Percentiles rank a stretch among this genome's conserved stretches.
phyloP scores from a whole-genome alignment of 2,113 vertebrate genomes.

The Brachionichthys hirsutus region DNA sequence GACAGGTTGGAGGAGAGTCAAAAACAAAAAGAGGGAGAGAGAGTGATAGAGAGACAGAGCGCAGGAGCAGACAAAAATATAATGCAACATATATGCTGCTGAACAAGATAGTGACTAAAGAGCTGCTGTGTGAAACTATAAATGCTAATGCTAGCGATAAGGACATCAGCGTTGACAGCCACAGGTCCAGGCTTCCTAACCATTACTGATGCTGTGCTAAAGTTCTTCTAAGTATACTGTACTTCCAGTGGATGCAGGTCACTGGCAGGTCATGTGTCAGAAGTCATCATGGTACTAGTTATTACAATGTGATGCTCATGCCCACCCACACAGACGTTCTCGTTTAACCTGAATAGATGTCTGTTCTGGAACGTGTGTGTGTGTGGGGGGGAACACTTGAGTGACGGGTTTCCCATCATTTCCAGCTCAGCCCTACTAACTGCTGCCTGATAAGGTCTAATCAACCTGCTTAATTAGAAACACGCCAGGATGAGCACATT shows the following conservation, averaged over 20 bases:
- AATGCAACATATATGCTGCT: no score
- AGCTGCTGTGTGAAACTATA: no score
- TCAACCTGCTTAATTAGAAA: neutral
- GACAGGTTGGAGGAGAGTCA: no score
- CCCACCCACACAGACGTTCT: neutral
- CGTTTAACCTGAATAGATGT: conserved; percentile 7
- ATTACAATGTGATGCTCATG: neutral
- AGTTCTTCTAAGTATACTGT: neutral
- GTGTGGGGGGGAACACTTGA: neutral
- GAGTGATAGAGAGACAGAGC: no score
- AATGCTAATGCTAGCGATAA: no score
- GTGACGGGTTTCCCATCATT: neutral
- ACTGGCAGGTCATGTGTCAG: neutral
- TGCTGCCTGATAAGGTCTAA: neutral
- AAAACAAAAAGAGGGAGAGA: no score
- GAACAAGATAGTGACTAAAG: no score
- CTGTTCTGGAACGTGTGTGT: conserved; percentile 3
- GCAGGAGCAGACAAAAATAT: no score
- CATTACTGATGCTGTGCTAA: no score
- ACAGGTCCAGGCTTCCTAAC: no score
- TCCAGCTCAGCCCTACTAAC: neutral
- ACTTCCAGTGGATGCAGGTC: neutral
- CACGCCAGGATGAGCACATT: neutral
- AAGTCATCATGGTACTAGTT: neutral
- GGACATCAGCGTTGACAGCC: no score